Conservation (phyloP, 37 sponge, comb jelly and placozoan species). For the Hormiphora californensis region DNA sequence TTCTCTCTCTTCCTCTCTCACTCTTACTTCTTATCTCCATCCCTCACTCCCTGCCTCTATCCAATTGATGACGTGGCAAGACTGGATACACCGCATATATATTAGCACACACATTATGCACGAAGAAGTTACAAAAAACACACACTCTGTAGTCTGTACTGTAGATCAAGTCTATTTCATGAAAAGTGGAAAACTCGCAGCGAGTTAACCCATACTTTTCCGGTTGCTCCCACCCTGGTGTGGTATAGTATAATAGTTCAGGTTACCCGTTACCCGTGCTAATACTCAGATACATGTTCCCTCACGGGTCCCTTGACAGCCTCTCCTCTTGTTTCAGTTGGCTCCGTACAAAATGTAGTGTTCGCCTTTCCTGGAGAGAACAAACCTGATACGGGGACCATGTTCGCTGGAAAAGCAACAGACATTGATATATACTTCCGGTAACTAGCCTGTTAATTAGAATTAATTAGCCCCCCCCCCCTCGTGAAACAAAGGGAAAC, state of each 20-base stretch:
- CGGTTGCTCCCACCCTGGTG: neutral
- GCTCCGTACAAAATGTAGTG: neutral
- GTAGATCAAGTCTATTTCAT: neutral
- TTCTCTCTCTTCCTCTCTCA: no score
- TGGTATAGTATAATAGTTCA: no score
- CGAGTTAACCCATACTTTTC: no score
- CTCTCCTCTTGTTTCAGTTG: constrained; percentile 40
- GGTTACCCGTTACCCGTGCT: neutral
- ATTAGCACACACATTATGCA: no score
- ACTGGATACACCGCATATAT: no score
- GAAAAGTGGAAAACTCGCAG: neutral
- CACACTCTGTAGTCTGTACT: no score
- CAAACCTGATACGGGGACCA: neutral
- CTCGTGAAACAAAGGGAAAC: no score
- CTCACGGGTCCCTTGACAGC: neutral
- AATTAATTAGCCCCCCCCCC: no score
- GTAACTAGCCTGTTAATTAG: neutral
- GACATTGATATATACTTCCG: neutral
- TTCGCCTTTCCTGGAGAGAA: neutral
- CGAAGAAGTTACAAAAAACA: no score
- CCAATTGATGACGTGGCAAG: no score
- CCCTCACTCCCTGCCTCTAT: no score
- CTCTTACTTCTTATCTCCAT: no score
- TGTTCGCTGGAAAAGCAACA: neutral
- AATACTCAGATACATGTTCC: neutral